Evolutionary conservation across 2,113 vertebrate genomes (phyloP).

Genomic region (Xerus inauris): DNA sequence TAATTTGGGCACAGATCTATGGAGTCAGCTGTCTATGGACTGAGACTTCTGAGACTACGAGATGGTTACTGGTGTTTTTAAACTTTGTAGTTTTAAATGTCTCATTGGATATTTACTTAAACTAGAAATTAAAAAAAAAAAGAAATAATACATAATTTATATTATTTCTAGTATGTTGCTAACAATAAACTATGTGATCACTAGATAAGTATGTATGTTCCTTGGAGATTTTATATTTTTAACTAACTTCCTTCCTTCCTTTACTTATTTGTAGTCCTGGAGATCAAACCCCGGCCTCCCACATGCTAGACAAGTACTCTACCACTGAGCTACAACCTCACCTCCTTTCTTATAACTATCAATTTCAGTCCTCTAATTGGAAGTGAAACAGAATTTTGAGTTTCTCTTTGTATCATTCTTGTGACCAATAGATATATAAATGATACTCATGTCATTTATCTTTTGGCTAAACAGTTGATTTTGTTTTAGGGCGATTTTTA

Average conservation of each 20-base stretch:
- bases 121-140: neutral
- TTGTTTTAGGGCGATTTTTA: conserved; percentile 59
- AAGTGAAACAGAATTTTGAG: neutral
- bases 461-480: conserved; percentile 17
- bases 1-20: too few relatives aligned
- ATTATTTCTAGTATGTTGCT: neutral
- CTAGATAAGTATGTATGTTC: neutral
- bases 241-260: neutral
- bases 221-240: neutral
- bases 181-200: neutral
- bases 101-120: neutral
- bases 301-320: neutral
- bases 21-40: too few relatives aligned
- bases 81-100: neutral
- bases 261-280: neutral
- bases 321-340: neutral
- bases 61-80: neutral
- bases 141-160: neutral
- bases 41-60: too few relatives aligned
- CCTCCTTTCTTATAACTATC: too few relatives aligned
- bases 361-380: neutral
- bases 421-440: neutral
- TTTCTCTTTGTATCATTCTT: neutral
- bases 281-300: neutral
- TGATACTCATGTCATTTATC: neutral